phyloP scores from a whole-genome alignment of 2,888 invertebrate species.

The Diaprepes abbreviatus region DNA sequence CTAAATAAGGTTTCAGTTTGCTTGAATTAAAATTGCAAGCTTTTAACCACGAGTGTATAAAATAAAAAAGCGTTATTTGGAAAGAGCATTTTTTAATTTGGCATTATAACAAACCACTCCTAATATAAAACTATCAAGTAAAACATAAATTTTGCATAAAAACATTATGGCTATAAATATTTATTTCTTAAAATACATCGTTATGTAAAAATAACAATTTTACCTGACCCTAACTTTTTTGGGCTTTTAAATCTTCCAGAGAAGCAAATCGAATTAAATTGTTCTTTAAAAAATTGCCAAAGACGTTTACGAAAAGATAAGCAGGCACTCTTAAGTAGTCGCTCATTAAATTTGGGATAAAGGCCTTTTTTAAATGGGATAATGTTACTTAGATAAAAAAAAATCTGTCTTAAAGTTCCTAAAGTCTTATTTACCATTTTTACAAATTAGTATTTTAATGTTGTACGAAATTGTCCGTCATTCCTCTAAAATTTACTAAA shows the following conservation, averaged over 20 bases:
- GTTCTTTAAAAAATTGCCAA: neutral
- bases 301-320: neutral
- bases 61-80: too few species aligned
- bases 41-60: too few species aligned
- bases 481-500: too few species aligned
- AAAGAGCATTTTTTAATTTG: too few species aligned
- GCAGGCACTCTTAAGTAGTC: neutral
- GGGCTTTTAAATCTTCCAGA: neutral
- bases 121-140: neutral
- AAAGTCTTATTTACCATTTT: neutral
- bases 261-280: neutral
- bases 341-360: neutral
- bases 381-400: neutral
- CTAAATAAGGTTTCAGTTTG: too few species aligned
- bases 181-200: neutral
- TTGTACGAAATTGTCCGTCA: too few species aligned
- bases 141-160: neutral
- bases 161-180: neutral
- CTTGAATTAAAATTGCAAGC: too few species aligned
- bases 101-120: too few species aligned
- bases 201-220: too few species aligned
- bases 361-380: neutral
- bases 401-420: neutral
- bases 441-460: neutral
- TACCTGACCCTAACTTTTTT: too few species aligned